Evolutionary conservation across 1,140 invertebrate species (phyloP), one percentile per base, ranked within the genome.

Genomic region (Bicyclus anynana): DNA sequence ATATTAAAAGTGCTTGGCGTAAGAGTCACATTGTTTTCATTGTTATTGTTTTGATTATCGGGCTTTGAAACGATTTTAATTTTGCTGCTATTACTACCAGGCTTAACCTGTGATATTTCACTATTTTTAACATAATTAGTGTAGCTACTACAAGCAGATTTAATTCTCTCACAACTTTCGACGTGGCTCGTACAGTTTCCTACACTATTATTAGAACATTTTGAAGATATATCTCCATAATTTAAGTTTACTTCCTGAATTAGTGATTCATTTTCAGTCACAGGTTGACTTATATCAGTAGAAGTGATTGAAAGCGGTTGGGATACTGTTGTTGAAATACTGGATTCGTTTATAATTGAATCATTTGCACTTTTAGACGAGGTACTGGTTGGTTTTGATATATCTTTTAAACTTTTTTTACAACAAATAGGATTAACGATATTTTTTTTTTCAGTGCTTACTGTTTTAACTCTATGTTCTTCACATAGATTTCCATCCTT

Each of bases 1-100:
- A 53, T 59, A 5, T 46, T 29, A 13, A 48, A 46, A 16, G 21
- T 53, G 26, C 57, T 59, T n/a, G 49, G 50, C 1, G 57, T 48
- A 12, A 59, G 20, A 27, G 38, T 38, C 21, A 59, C 33, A 17
- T 53, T 42, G 17, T 53, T 47, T 21, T 37, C 7, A 35, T 59
- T 12, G 2, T 21, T 37, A 2, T 18, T 42, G 1, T 13, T 35
- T 47, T n/a, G 13, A 10, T 44, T 13, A 18, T 53, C 50, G 20
- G 37, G 16, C 35, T 59, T 59, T 9, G 51, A 21, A 0, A 59
- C 20, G 5, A 59, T 48, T 59, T 53, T 59, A 5, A 59, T 40
- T 53, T 59, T 59, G 4, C 13, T 9, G 17, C 47, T 33, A 10
- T 29, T 10, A 20, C 38, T 42, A 20, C 2, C 35, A 2, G 35